A percentile compares a stretch with the other conserved stretches of the same genome.
Conservation (phyloP, 2,888 invertebrate species). For the Drosophila stalkeri region DNA sequence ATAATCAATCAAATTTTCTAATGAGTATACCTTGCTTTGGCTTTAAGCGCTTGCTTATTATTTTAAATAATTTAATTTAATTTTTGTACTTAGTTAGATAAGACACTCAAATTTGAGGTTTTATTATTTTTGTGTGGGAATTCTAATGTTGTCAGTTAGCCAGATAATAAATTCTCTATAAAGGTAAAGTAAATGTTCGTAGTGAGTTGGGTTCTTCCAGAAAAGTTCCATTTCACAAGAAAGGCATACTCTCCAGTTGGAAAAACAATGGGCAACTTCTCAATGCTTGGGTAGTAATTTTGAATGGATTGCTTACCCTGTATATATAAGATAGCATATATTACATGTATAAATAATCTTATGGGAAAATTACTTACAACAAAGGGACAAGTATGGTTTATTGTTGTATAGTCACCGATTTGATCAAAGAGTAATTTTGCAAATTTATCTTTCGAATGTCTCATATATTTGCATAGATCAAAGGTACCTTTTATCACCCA, state of each 20-base stretch:
- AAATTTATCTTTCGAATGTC: background rate
- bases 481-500: slow-evolving; percentile 14
- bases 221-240: slow-evolving; percentile 1
- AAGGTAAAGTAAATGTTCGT: background rate
- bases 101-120: no score
- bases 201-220: background rate
- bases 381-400: slow-evolving; percentile 40
- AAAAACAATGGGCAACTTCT: slow-evolving; percentile 9
- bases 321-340: background rate
- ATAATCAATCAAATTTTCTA: no score
- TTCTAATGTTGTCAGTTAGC: no score
- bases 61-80: no score
- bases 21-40: no score
- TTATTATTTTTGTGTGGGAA: no score
- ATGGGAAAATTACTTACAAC: slow-evolving; percentile 17
- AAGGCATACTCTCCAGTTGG: slow-evolving; percentile 34
- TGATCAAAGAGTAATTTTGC: background rate
- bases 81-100: no score
- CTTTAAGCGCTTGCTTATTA: no score
- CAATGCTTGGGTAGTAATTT: slow-evolving; percentile 10
- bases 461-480: slow-evolving; percentile 29
- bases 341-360: background rate
- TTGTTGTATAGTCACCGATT: slow-evolving; percentile 11
- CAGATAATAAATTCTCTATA: no score
- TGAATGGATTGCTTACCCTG: background rate